phyloP scores from a whole-genome alignment of 2,888 invertebrate genomes.

The Cinara cedri region DNA sequence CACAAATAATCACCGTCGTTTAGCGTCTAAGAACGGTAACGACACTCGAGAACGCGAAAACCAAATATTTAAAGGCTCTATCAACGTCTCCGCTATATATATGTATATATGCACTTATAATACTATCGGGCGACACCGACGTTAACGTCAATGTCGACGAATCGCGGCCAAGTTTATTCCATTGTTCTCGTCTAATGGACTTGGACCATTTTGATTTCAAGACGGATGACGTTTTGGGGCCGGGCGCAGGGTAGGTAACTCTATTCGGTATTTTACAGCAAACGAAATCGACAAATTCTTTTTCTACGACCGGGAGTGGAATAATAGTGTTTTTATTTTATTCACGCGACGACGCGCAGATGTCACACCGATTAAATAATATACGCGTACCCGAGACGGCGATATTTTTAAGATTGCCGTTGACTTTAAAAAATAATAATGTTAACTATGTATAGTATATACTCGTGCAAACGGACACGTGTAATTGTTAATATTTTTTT shows the following conservation, averaged over 20 bases:
- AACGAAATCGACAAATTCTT: constrained; percentile 14
- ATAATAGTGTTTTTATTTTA: neutral
- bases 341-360: neutral
- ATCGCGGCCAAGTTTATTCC: neutral
- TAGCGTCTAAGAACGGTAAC: neutral
- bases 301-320: neutral
- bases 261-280: neutral
- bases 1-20: neutral
- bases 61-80: neutral
- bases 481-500: no score
- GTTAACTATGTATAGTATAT: no score
- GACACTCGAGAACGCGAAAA: neutral
- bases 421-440: no score
- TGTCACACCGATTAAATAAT: neutral
- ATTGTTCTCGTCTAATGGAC: constrained; percentile 15
- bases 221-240: neutral
- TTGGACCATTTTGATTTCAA: neutral
- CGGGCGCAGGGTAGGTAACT: neutral
- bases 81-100: neutral
- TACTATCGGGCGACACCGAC: no score
- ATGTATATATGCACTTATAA: no score
- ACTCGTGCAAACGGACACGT: no score
- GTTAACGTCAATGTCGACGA: no score
- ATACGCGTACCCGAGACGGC: no score
- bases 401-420: no score